These are phyloP conservation scores for Argya squamiceps DNA, from an alignment of 2,797 vertebrate species.

Conservation along the genomic window DNA sequence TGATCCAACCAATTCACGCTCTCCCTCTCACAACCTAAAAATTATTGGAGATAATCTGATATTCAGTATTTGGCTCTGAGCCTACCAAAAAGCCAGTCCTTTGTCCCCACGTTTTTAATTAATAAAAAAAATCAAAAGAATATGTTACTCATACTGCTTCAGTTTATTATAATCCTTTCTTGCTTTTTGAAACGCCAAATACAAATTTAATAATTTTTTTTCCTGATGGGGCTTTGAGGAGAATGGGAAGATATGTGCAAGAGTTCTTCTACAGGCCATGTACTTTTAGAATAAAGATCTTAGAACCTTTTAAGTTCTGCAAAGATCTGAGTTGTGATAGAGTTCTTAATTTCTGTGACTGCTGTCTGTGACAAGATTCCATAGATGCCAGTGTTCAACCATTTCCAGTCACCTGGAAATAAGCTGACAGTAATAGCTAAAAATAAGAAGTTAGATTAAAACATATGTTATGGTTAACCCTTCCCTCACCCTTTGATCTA, in stretches of 20 bases:
- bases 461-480: not conserved
- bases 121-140: not conserved
- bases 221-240: not conserved
- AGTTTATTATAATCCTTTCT: constrained; percentile 17
- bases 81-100: not conserved
- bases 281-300: not conserved
- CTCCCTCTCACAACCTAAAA: constrained; percentile 9
- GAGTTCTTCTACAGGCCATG: not conserved
- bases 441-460: not conserved
- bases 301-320: not conserved
- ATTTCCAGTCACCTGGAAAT: not conserved
- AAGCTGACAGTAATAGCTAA: not conserved
- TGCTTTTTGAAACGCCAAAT: constrained; percentile 17
- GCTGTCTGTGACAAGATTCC: not conserved
- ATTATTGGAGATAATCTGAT: constrained; percentile 40
- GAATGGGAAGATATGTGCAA: not conserved
- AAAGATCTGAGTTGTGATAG: not conserved
- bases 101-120: not conserved
- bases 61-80: not conserved
- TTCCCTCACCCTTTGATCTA: not conserved
- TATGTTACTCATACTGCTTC: constrained; percentile 6
- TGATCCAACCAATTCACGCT: constrained; percentile 21
- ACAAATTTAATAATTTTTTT: not conserved
- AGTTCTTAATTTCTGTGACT: not conserved
- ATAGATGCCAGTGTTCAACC: not conserved